Evolutionary conservation across 2,797 vertebrate genomes (phyloP).

Genomic region (Coccyzus lansbergi): DNA sequence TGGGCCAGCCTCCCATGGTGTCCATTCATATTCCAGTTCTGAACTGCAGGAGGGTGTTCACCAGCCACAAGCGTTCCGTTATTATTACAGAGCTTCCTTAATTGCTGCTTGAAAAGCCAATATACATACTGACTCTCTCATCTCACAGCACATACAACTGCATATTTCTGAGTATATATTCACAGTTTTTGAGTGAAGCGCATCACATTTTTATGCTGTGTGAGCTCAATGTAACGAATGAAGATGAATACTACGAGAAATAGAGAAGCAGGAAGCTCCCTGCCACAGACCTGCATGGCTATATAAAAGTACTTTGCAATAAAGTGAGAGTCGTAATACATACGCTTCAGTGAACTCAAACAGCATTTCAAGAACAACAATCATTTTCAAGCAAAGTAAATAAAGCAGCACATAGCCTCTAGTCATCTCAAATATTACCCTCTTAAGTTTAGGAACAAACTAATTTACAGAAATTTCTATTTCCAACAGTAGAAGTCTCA

Average conservation of each 20-base stretch:
- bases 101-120: conserved; percentile 53
- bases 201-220: conserved; percentile 32
- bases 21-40: conserved; percentile 63
- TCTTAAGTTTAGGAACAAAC: neutral
- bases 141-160: conserved; percentile 35
- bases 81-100: conserved; percentile 63
- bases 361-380: neutral
- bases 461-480: neutral
- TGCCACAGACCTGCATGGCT: neutral
- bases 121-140: conserved; percentile 40
- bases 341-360: neutral
- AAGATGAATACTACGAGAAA: conserved; percentile 36
- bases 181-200: conserved; percentile 46
- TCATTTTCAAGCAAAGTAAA: neutral
- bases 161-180: conserved; percentile 16
- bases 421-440: neutral
- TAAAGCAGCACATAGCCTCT: neutral
- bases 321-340: neutral
- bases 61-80: conserved; percentile 57
- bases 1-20: conserved; percentile 57
- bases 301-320: neutral
- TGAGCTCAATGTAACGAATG: conserved; percentile 53
- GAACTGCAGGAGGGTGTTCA: conserved; percentile 62
- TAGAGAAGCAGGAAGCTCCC: neutral
- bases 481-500: neutral